Evolutionary conservation across 1,140 invertebrate species (phyloP).

Genomic region (Drosophila paulistorum): DNA sequence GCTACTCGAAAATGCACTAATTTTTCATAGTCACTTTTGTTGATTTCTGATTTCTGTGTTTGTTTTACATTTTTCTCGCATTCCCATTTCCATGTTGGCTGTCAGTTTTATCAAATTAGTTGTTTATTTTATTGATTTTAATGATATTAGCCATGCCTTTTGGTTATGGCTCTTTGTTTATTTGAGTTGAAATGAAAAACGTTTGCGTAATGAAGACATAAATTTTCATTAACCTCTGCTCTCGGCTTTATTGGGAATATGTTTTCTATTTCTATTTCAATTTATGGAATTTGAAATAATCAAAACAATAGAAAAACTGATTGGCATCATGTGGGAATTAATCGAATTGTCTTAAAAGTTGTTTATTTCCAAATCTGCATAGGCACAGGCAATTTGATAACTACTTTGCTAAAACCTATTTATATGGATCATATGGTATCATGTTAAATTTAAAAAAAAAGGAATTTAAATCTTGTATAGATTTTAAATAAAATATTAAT

Average conservation of each 20-base stretch:
- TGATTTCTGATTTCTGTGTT: conserved; percentile 40
- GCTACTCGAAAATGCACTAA: conserved; percentile 16
- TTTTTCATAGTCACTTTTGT: conserved; percentile 44
- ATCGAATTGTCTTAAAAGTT: conserved; percentile 29
- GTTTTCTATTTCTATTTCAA: conserved; percentile 68
- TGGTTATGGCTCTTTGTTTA: conserved; percentile 37
- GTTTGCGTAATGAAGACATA: conserved; percentile 70
- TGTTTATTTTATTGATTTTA: conserved; percentile 81
- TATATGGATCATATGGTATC: too few relatives aligned
- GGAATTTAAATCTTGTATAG: too few relatives aligned
- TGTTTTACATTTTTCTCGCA: conserved; percentile 15
- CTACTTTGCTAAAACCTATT: too few relatives aligned
- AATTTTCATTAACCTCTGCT: conserved; percentile 66
- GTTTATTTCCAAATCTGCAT: neutral
- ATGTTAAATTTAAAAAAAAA: too few relatives aligned
- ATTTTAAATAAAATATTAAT: too few relatives aligned
- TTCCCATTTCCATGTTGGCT: conserved; percentile 43
- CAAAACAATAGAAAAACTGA: conserved; percentile 45
- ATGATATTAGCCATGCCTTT: conserved; percentile 75
- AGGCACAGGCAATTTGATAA: too few relatives aligned
- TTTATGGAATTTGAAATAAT: conserved; percentile 76
- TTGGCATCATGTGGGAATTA: conserved; percentile 27
- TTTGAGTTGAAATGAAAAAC: conserved; percentile 59
- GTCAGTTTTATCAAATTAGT: conserved; percentile 58
- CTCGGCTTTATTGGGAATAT: conserved; percentile 19